Evolutionary conservation across 2,113 vertebrate genomes (phyloP).

Genomic region (Ochotona princeps): DNA sequence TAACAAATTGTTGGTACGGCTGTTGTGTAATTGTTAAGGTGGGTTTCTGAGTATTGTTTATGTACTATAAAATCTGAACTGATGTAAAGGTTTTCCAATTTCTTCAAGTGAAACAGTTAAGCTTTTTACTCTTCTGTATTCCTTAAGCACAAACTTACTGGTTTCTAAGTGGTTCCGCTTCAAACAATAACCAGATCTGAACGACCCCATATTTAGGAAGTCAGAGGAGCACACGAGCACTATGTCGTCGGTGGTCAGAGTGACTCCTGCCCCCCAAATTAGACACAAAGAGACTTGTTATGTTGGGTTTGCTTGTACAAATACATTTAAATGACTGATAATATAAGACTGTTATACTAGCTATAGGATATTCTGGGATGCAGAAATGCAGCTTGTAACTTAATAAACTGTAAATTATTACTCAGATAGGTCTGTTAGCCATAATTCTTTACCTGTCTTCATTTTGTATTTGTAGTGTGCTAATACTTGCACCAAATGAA

Average conservation of each 20-base stretch:
- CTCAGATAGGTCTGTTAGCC: slow-evolving; percentile 45
- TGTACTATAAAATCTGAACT: slow-evolving; percentile 24
- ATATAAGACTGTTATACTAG: slow-evolving; percentile 35
- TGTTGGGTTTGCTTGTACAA: slow-evolving; percentile 40
- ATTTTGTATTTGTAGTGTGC: slow-evolving; percentile 71
- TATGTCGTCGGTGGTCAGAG: neutral
- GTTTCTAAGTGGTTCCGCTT: slow-evolving; percentile 49
- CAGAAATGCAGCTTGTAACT: slow-evolving; percentile 26
- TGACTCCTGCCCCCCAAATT: neutral
- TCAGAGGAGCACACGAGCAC: neutral
- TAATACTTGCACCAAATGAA: slow-evolving; percentile 60
- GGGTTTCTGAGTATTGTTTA: neutral
- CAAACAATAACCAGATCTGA: neutral
- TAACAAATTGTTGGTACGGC: slow-evolving; percentile 10
- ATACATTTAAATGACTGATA: slow-evolving; percentile 39
- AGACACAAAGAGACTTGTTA: slow-evolving; percentile 16
- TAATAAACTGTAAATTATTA: slow-evolving; percentile 18
- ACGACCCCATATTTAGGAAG: neutral
- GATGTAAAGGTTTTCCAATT: neutral
- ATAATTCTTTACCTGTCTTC: slow-evolving; percentile 77
- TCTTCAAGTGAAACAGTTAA: slow-evolving; percentile 48
- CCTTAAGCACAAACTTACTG: neutral
- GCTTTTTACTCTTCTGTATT: slow-evolving; percentile 31
- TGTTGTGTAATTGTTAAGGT: neutral
- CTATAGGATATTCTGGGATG: slow-evolving; percentile 42